phyloP scores from a whole-genome alignment of 1,140 invertebrate species.

The Drosophila arawakana region DNA sequence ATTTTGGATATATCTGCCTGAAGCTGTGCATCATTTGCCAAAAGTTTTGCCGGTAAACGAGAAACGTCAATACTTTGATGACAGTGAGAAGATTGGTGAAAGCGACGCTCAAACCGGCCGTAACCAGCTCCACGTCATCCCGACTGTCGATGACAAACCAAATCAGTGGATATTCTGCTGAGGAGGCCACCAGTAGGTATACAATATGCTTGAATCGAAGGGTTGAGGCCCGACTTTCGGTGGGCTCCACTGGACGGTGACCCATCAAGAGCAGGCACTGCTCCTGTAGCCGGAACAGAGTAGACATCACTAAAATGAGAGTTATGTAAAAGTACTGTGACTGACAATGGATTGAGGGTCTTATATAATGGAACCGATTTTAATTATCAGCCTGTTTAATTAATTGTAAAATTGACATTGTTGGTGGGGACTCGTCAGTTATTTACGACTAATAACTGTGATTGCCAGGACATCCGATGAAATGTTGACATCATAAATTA shows the following conservation, averaged over 20 bases:
- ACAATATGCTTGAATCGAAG: constrained; percentile 48
- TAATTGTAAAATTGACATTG: constrained; percentile 59
- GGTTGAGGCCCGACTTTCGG: neutral
- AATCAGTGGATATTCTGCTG: constrained; percentile 72
- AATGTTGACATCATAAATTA: constrained; percentile 62
- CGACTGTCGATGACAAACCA: constrained; percentile 61
- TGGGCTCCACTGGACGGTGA: constrained; percentile 31
- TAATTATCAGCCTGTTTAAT: constrained; percentile 61
- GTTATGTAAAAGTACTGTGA: neutral
- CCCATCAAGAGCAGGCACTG: constrained; percentile 62
- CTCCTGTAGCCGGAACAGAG: constrained; percentile 61
- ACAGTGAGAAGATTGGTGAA: constrained; percentile 75
- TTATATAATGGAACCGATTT: constrained; percentile 31
- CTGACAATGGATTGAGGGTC: constrained; percentile 10
- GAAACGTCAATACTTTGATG: constrained; percentile 71
- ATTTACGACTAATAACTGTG: constrained; percentile 60
- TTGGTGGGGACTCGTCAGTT: constrained; percentile 18
- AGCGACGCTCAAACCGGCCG: constrained; percentile 68
- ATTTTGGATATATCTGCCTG: constrained; percentile 59
- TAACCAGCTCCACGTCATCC: constrained; percentile 67
- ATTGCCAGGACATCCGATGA: constrained; percentile 43
- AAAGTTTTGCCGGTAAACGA: constrained; percentile 62
- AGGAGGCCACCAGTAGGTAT: constrained; percentile 63
- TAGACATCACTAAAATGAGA: constrained; percentile 39
- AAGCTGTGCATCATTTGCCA: constrained; percentile 64